Evolutionary conservation across 2,888 invertebrate species (phyloP), one percentile per base, ranked within the genome.

Genomic region (Acheta domesticus): DNA sequence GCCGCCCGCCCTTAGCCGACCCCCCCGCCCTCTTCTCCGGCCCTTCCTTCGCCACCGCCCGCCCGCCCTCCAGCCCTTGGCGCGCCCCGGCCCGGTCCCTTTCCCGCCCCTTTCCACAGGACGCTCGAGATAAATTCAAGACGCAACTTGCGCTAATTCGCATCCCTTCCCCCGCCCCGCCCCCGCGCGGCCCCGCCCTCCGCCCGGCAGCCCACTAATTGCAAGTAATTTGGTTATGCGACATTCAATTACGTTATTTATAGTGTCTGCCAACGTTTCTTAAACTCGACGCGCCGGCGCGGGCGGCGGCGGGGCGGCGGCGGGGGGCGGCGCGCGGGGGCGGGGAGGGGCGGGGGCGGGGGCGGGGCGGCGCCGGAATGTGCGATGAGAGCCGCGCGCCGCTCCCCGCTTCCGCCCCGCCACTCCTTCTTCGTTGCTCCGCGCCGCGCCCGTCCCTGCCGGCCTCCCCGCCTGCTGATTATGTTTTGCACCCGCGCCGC

Each of bases 141-240:
- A 62, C 62, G 62, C 62, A 62, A 62, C 62, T 62, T 12, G 62
- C 62, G 62, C 62, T 62, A 62, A 62, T 62, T 62, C 5, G 62
- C 62, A 14, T 62, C 14, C 62, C 62, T 8, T 19, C 16, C 62
- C n/a, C 62, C n/a, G 2, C 16, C 62, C 62, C 62, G 62, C 62
- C n/a, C 12, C 62, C 62, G n/a, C 62, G 62, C 62, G 16, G 62
- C 62, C 62, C 62, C 62, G 62, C 62, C 12, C 14, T 0, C 36
- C 62, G 14, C 62, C 62, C 4, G 14, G 16, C 62, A 62, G 62
- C 62, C 62, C 62, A 62, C 62, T 62, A 62, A 62, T 62, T 62
- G 62, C 62, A n/a, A 62, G 62, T 62, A 62, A 62, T 62, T 62
- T 62, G 62, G 62, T 62, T 62, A 62, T 62, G 62, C 62, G 62